phyloP scores from a whole-genome alignment of 35 echinoderm and acorn worm genomes.

The Hemicentrotus pulcherrimus region DNA sequence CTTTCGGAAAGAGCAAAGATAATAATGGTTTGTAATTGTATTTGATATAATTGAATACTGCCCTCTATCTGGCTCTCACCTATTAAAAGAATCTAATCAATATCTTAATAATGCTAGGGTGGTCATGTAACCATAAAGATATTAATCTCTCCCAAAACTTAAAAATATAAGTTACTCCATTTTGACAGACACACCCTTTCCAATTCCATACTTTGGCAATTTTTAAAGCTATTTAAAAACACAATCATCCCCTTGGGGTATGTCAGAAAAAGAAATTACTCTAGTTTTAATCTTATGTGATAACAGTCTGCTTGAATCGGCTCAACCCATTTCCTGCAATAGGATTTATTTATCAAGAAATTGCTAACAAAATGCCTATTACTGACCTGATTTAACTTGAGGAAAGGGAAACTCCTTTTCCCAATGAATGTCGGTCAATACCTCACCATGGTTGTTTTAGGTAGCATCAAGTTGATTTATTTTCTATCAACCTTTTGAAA shows the following conservation, averaged over 20 bases:
- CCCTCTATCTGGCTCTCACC: too few species aligned
- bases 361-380: background rate
- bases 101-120: too few species aligned
- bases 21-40: too few species aligned
- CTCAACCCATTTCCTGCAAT: background rate
- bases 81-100: too few species aligned
- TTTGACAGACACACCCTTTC: background rate
- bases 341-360: background rate
- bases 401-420: background rate
- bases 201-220: background rate
- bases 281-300: background rate
- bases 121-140: too few species aligned
- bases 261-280: background rate
- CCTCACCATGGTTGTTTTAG: background rate
- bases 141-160: too few species aligned
- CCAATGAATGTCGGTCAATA: background rate
- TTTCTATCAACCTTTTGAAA: background rate
- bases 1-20: background rate
- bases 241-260: background rate
- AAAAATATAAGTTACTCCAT: background rate
- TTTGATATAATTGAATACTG: too few species aligned
- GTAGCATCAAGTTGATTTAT: background rate
- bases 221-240: background rate
- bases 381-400: background rate
- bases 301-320: background rate